These are phyloP conservation scores for Hycleus cichorii DNA, from an alignment of 1,140 invertebrate genomes.

Conservation along the genomic window DNA sequence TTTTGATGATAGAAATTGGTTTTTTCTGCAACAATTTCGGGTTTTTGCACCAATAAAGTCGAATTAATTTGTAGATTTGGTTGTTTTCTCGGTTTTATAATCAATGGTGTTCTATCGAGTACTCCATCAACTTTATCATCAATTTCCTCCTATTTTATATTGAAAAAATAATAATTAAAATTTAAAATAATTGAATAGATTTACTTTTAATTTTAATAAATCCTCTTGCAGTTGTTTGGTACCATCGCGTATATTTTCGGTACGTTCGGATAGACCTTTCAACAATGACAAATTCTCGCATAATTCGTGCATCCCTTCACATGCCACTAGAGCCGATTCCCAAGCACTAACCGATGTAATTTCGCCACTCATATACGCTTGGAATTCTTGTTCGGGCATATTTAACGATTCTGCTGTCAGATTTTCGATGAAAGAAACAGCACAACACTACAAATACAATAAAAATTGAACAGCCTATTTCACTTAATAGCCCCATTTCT, in stretches of 20 bases:
- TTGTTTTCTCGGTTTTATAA: conserved; percentile 60
- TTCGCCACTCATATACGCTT: conserved; percentile 91
- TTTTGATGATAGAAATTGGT: conserved; percentile 29
- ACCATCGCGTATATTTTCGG: conserved; percentile 51
- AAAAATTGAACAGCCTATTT: too few species aligned
- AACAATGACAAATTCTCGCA: conserved; percentile 63
- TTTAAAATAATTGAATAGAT: not conserved
- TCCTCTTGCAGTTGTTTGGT: conserved; percentile 55
- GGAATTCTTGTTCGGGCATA: conserved; percentile 87
- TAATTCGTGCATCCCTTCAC: conserved; percentile 64
- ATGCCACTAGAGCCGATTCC: conserved; percentile 67
- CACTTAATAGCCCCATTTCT: too few species aligned
- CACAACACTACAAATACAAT: conserved; percentile 72
- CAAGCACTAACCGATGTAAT: conserved; percentile 65
- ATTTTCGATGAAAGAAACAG: conserved; percentile 95
- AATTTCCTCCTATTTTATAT: conserved; percentile 55
- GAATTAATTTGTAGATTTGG: conserved; percentile 39
- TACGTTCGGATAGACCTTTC: conserved; percentile 52
- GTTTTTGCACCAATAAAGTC: not conserved
- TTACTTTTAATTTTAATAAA: conserved; percentile 59
- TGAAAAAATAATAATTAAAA: not conserved
- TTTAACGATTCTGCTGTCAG: conserved; percentile 89
- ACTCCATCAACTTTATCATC: conserved; percentile 57
- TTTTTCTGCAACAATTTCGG: not conserved
- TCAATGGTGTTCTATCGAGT: conserved; percentile 60